A percentile compares a stretch with the other conserved stretches of the same genome.
Conservation (phyloP, 2,113 vertebrate species). For the Centropristis striata region DNA sequence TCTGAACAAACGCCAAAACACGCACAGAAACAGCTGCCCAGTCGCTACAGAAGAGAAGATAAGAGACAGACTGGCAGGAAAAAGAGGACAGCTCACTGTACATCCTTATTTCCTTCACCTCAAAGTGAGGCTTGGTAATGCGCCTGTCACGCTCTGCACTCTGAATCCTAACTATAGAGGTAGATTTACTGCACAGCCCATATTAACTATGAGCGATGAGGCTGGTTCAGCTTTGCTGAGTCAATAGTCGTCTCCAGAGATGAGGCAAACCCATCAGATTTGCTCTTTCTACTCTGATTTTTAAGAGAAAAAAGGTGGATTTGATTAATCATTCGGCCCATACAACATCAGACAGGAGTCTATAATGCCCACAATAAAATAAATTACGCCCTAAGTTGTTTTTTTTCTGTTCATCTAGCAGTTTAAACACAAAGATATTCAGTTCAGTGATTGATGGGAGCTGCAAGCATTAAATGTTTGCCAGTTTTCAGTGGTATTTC, state of each 20-base stretch:
- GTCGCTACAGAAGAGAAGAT: slow-evolving; percentile 16
- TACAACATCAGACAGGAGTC: neutral
- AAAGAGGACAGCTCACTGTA: slow-evolving; percentile 12
- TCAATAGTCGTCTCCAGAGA: slow-evolving; percentile 2
- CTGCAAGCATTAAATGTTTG: neutral
- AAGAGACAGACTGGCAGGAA: slow-evolving; percentile 13
- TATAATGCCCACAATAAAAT: neutral
- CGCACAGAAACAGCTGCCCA: neutral
- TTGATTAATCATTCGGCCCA: neutral
- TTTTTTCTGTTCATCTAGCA: no score
- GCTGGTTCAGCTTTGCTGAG: slow-evolving; percentile 1
- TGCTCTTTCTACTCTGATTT: neutral
- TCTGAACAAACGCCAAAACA: slow-evolving; percentile 5
- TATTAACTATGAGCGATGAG: slow-evolving; percentile 6
- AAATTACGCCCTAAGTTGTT: neutral
- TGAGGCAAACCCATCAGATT: slow-evolving; percentile 10
- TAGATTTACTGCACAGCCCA: neutral
- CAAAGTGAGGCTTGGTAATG: slow-evolving; percentile 36
- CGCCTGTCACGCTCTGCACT: neutral
- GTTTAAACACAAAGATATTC: neutral
- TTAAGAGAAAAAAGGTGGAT: no score
- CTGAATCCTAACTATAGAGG: slow-evolving; percentile 33
- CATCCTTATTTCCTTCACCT: slow-evolving; percentile 40
- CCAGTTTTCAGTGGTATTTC: no score
- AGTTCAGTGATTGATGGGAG: neutral